phyloP scores from a whole-genome alignment of 2,797 vertebrate genomes.

The Threskiornis aethiopicus region DNA sequence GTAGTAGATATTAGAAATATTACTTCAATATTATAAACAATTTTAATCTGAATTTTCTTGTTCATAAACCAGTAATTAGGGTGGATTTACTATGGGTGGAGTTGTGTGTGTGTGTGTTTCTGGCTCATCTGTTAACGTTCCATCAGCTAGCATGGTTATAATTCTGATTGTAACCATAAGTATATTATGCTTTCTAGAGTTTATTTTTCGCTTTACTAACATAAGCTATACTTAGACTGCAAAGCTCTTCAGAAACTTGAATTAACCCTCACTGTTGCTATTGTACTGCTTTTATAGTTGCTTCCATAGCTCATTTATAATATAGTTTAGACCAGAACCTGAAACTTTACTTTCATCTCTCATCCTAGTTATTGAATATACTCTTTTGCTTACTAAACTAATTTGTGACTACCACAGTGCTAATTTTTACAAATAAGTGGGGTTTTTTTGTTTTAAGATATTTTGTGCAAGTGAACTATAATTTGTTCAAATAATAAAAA shows the following conservation, averaged over 20 bases:
- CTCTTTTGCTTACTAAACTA: background rate
- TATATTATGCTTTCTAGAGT: background rate
- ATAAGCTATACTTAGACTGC: background rate
- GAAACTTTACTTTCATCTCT: background rate
- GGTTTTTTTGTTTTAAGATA: background rate
- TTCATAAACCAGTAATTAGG: background rate
- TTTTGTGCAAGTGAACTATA: background rate
- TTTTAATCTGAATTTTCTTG: conserved; percentile 35
- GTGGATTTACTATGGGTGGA: background rate
- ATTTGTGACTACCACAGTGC: background rate
- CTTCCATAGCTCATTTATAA: background rate
- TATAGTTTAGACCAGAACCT: background rate
- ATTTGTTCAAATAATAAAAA: background rate
- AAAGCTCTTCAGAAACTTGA: background rate
- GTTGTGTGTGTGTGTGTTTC: background rate
- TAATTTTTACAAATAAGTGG: background rate
- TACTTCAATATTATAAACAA: conserved; percentile 20
- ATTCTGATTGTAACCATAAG: background rate
- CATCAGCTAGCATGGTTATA: background rate
- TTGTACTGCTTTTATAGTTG: background rate
- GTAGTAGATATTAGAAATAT: conserved; percentile 17
- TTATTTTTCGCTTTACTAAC: background rate
- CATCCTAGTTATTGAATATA: background rate
- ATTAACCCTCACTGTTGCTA: background rate
- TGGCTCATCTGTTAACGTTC: background rate